A percentile compares a stretch with the other conserved stretches of the same genome.
Evolutionary conservation across 1,140 invertebrate species (phyloP).

Genomic region (Ceratitis capitata): DNA sequence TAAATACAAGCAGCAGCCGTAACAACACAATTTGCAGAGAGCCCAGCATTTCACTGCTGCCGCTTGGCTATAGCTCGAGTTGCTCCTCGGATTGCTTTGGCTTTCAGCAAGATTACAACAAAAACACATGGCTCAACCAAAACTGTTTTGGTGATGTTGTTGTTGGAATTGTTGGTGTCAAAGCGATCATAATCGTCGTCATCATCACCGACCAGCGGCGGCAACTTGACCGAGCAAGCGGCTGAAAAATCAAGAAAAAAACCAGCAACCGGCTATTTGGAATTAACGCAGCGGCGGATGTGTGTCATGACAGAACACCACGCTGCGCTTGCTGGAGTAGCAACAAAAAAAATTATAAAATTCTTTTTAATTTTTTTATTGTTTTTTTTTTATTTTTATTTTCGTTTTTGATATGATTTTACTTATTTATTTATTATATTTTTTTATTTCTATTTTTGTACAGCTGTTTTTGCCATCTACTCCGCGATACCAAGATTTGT

Average conservation of each 20-base stretch:
- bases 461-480: too few relatives aligned
- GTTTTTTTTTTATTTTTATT: too few relatives aligned
- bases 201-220: background rate
- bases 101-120: background rate
- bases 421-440: too few relatives aligned
- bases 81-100: background rate
- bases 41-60: background rate
- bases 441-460: too few relatives aligned
- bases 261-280: background rate
- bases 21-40: background rate
- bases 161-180: background rate
- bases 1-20: background rate
- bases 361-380: too few relatives aligned
- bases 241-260: too few relatives aligned
- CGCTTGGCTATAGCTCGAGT: background rate
- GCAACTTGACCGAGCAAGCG: background rate
- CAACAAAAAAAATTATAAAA: too few relatives aligned
- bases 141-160: background rate
- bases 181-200: constrained; percentile 9
- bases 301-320: background rate
- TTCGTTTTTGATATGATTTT: too few relatives aligned
- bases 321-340: too few relatives aligned
- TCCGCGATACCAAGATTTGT: background rate
- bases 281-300: background rate
- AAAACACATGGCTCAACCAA: background rate